Percentiles rank a stretch among this genome's conserved stretches.
phyloP scores from a whole-genome alignment of 30 jellyfish, hydroid and myxozoan genomes.

The Aurelia coerulea region DNA sequence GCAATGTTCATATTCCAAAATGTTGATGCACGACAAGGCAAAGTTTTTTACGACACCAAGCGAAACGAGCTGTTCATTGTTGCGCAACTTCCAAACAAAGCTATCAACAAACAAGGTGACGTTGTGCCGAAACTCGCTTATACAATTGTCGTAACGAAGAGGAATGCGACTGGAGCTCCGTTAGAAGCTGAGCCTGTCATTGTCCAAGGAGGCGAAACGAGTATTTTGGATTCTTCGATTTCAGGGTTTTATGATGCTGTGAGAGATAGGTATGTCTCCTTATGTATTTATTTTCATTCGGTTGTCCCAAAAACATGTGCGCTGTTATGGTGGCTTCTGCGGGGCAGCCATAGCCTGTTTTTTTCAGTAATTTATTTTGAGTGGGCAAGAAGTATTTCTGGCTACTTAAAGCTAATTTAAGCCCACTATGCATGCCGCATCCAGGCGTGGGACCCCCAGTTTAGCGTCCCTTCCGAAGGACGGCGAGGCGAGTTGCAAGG shows the following conservation, averaged over 20 bases:
- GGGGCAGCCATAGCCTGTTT: too few relatives aligned
- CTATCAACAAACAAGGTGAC: conserved; percentile 19
- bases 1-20: not conserved
- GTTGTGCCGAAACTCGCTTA: conserved; percentile 52
- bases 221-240: conserved; percentile 36
- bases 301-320: too few relatives aligned
- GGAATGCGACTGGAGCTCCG: conserved; percentile 51
- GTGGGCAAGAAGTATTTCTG: too few relatives aligned
- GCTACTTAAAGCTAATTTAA: too few relatives aligned
- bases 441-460: too few relatives aligned
- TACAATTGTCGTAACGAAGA: conserved; percentile 47
- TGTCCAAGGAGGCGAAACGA: conserved; percentile 63
- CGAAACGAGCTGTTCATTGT: conserved; percentile 62
- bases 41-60: conserved; percentile 52
- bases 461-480: too few relatives aligned
- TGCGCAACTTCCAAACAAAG: conserved; percentile 57
- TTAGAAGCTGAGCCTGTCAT: conserved; percentile 10
- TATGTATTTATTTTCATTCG: too few relatives aligned
- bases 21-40: conserved; percentile 50
- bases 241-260: conserved; percentile 55
- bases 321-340: too few relatives aligned
- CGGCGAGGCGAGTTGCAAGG: too few relatives aligned
- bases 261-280: conserved; percentile 54
- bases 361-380: too few relatives aligned
- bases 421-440: too few relatives aligned